Conservation (phyloP, 37 sponge, comb jelly and placozoan species). For the Tethya wilhelma region DNA sequence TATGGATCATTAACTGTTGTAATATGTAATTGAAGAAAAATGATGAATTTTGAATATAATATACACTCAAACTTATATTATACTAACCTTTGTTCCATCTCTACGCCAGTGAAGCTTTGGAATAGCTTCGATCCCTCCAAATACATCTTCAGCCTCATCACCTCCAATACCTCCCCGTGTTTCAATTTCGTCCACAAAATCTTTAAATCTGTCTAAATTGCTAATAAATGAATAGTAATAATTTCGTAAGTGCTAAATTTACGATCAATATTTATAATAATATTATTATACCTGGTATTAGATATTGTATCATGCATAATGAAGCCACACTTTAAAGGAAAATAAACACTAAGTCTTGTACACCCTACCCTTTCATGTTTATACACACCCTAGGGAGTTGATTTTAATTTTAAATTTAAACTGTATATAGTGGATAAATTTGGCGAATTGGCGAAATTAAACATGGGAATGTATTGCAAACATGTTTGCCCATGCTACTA, state of each 20-base stretch:
- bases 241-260: neutral
- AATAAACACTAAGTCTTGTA: too few species aligned
- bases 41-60: neutral
- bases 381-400: too few species aligned
- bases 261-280: too few species aligned
- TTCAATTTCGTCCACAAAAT: slow-evolving; percentile 29
- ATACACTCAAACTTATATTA: neutral
- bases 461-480: too few species aligned
- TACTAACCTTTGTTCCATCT: slow-evolving; percentile 29
- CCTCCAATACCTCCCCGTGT: slow-evolving; percentile 20
- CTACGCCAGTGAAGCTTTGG: slow-evolving; percentile 29
- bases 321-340: too few species aligned
- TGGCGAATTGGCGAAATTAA: too few species aligned
- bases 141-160: slow-evolving; percentile 42
- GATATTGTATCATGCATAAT: too few species aligned
- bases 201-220: neutral
- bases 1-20: slow-evolving; percentile 43
- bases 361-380: too few species aligned
- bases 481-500: too few species aligned
- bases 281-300: too few species aligned
- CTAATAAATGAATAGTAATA: neutral
- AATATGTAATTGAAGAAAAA: neutral
- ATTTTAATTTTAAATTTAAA: too few species aligned
- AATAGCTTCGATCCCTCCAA: slow-evolving; percentile 35
- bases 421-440: too few species aligned